These are phyloP conservation scores for Pangasius sanitwongsei DNA, from an alignment of 2,797 vertebrate species.

Conservation along the genomic window DNA sequence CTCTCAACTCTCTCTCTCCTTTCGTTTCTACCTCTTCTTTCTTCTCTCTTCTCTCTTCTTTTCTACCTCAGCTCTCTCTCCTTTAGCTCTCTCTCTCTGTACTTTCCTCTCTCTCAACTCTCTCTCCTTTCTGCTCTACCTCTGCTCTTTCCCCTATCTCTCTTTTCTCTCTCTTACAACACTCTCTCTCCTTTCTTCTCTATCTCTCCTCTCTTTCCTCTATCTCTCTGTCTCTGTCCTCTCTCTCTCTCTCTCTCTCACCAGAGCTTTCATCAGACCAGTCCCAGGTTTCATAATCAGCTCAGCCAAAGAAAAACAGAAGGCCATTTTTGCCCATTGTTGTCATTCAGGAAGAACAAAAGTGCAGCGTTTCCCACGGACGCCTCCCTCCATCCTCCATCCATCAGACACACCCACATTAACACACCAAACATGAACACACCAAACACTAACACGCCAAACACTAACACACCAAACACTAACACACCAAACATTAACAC, in stretches of 20 bases:
- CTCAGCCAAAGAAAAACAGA: constrained; percentile 73
- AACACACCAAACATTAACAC: background rate
- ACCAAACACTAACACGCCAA: too few relatives aligned
- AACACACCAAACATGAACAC: background rate
- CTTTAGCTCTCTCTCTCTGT: background rate
- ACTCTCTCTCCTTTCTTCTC: background rate
- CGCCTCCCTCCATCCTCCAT: constrained; percentile 45
- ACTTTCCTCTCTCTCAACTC: too few relatives aligned
- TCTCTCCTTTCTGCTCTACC: background rate
- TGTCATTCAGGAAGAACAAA: constrained; percentile 73
- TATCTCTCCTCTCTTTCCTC: background rate
- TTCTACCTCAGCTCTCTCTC: background rate
- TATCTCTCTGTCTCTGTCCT: background rate
- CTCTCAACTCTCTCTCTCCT: too few relatives aligned
- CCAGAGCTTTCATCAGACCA: constrained; percentile 49
- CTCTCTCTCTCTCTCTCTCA: background rate
- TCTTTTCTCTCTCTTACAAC: too few relatives aligned
- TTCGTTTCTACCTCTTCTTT: too few relatives aligned
- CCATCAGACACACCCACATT: constrained; percentile 30
- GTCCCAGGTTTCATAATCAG: constrained; percentile 54
- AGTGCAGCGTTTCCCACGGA: constrained; percentile 71
- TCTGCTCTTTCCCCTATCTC: too few relatives aligned
- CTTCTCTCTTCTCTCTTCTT: background rate
- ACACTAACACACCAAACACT: too few relatives aligned
- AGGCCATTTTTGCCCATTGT: constrained; percentile 74